These are phyloP conservation scores for Camelus bactrianus DNA, from an alignment of 2,113 vertebrate genomes.

Conservation along the genomic window DNA sequence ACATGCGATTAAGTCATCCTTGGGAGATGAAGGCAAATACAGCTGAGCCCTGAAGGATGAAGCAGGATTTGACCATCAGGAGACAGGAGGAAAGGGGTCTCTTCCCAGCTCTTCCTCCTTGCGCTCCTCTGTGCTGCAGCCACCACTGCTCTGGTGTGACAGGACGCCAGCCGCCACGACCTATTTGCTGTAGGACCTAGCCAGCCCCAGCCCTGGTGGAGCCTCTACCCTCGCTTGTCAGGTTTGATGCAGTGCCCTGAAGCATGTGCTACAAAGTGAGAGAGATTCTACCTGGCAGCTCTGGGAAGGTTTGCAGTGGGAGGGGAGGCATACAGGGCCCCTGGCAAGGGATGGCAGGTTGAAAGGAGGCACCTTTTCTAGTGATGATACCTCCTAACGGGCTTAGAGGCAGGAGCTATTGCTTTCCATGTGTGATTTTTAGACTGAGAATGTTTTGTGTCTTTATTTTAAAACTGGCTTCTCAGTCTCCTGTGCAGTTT, in stretches of 20 bases:
- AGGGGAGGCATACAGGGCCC: neutral
- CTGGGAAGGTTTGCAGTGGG: neutral
- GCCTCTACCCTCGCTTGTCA: neutral
- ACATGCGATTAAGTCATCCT: slow-evolving; percentile 41
- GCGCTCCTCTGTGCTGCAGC: neutral
- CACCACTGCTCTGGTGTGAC: neutral
- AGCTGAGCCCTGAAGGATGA: slow-evolving; percentile 49
- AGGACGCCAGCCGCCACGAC: neutral
- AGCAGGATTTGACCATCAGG: slow-evolving; percentile 9
- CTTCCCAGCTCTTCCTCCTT: neutral
- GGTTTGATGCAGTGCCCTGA: neutral
- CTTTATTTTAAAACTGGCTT: slow-evolving; percentile 70
- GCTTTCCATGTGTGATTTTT: slow-evolving; percentile 58
- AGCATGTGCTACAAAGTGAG: neutral
- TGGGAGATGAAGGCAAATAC: slow-evolving; percentile 58
- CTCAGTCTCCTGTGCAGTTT: slow-evolving; percentile 55
- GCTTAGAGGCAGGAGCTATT: neutral
- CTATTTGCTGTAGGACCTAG: neutral
- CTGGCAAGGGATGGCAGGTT: neutral
- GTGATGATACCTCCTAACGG: neutral
- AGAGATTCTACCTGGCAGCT: neutral
- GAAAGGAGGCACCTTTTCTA: neutral
- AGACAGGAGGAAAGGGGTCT: neutral
- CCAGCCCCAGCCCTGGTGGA: neutral
- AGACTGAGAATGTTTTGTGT: slow-evolving; percentile 56